These are phyloP conservation scores for Rhinolophus ferrumequinum DNA, from an alignment of 2,113 vertebrate species.

Conservation along the genomic window DNA sequence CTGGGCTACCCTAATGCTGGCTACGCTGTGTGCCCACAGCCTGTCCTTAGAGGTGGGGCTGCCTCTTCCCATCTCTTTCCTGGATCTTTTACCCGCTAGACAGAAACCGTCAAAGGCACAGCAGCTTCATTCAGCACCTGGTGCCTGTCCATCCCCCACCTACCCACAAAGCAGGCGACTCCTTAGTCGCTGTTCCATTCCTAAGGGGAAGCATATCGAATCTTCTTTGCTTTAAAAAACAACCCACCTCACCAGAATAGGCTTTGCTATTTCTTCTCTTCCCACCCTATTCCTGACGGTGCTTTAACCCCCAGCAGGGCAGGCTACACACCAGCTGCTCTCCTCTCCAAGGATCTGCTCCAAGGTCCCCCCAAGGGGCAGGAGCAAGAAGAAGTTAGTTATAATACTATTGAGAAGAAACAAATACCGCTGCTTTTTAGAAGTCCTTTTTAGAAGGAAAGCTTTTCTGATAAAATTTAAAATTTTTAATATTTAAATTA, in stretches of 20 bases:
- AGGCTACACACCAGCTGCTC: background rate
- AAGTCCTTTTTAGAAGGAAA: background rate
- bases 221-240: background rate
- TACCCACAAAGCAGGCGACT: background rate
- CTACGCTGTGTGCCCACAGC: background rate
- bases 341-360: background rate
- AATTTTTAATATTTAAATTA: slow-evolving; percentile 45
- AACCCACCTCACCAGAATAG: background rate
- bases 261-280: background rate
- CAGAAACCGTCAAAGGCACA: background rate
- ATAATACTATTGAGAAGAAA: slow-evolving; percentile 45
- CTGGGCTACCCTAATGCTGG: slow-evolving; percentile 42
- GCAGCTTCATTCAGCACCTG: background rate
- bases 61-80: background rate
- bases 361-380: background rate
- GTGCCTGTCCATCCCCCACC: background rate
- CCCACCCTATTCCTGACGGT: background rate
- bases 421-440: slow-evolving; percentile 58
- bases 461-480: slow-evolving; percentile 4
- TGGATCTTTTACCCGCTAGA: background rate
- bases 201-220: background rate
- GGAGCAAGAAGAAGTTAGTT: slow-evolving; percentile 35
- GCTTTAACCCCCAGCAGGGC: background rate
- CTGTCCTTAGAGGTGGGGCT: background rate
- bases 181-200: background rate